Evolutionary conservation across 2,888 invertebrate species (phyloP), one percentile per base, ranked within the genome.

Genomic region (Nemotelus nigrinus): DNA sequence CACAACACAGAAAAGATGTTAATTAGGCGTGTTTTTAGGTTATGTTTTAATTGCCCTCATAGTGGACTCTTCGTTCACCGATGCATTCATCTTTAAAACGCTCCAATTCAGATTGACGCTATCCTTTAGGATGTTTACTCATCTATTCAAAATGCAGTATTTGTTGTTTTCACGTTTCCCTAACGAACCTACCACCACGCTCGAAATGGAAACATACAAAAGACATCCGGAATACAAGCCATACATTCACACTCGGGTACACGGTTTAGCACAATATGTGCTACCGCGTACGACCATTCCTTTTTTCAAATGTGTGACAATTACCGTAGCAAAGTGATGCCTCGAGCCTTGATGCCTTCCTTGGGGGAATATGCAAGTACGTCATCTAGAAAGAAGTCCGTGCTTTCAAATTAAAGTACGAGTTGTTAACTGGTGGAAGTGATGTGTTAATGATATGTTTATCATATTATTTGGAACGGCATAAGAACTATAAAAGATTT

Each of bases 31-130:
- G 84, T 84, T 85, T 86, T 86, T 84, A 84, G 85, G 85, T 86
- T 85, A 85, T 83, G 81, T 85, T 85, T 85, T 86, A 86, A 86
- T 86, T 86, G 86, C 84, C 83, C 83, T 25, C 47, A 58, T 72
- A 43, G 48, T 43, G 43, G 39, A 63, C 10, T 41, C 7, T 43
- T 63, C 63, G 7, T 63, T 10, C 43, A 41, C 63, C 8, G 7
- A 58, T 5, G 58, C 5, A n/a, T 58, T 6, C 53, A 41, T 41
- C 25, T 43, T 63, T 25, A 63, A 63, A 63, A 63, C 2, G 63
- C 63, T 43, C 63, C 63, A 63, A 63, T 63, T 63, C 43, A 55
- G 55, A 43, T 53, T 70, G 70, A 55, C 70, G 53, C 43, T 70
- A 70, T 50, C 50, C 70, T 70, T 53, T 43, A 55, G 70, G 53